A percentile compares a stretch with the other conserved stretches of the same genome.
These are phyloP conservation scores for Limnephilus rhombicus DNA, from an alignment of 2,888 invertebrate species.

Conservation along the genomic window DNA sequence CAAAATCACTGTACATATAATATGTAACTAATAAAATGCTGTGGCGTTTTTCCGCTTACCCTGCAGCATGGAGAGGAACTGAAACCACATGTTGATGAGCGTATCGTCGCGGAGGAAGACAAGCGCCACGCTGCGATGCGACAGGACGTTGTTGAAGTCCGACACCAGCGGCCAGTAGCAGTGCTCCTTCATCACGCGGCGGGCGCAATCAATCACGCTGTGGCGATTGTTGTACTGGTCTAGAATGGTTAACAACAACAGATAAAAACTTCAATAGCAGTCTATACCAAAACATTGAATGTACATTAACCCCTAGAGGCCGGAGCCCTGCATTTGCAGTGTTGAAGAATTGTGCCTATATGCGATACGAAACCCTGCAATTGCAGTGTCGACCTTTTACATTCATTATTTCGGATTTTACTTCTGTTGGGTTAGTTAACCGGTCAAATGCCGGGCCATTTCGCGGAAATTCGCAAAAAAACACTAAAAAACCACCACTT, in stretches of 20 bases:
- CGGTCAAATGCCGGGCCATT: no score
- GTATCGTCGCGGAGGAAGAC: slow-evolving; percentile 93
- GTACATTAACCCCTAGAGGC: no score
- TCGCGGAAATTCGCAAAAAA: no score
- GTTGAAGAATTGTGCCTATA: no score
- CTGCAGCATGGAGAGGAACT: slow-evolving; percentile 96
- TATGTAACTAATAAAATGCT: not conserved
- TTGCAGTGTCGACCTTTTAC: no score
- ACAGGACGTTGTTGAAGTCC: slow-evolving; percentile 96
- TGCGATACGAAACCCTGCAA: no score
- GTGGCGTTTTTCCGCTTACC: slow-evolving; percentile 74
- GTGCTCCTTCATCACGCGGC: slow-evolving; percentile 96
- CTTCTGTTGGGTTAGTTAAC: no score
- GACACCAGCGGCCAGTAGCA: slow-evolving; percentile 99
- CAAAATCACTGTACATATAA: no score
- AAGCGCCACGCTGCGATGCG: slow-evolving; percentile 93
- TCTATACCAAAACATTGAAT: not conserved
- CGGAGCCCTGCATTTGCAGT: no score
- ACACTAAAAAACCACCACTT: no score
- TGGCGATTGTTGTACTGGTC: slow-evolving; percentile 89
- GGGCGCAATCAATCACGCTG: slow-evolving; percentile 94
- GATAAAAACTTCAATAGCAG: not conserved
- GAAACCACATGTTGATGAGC: slow-evolving; percentile 97
- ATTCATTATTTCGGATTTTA: no score
- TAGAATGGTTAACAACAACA: slow-evolving; percentile 68